phyloP scores from a whole-genome alignment of 2,797 vertebrate genomes.

The Esox lucius region DNA sequence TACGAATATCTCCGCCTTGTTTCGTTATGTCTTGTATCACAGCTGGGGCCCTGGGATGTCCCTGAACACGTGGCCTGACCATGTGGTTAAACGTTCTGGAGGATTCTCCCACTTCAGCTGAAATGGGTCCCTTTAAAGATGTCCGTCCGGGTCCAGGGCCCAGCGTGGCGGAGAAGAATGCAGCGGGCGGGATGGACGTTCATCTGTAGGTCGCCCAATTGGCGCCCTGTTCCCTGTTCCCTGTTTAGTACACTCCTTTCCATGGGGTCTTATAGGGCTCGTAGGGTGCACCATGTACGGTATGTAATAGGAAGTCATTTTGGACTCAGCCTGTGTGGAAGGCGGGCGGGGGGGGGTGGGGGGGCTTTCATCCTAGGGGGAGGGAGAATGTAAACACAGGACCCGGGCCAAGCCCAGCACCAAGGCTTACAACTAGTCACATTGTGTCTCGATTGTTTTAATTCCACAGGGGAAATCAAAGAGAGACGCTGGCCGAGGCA shows the following conservation, averaged over 20 bases:
- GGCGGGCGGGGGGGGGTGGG: conserved; percentile 37
- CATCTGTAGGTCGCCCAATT: conserved; percentile 16
- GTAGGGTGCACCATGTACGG: background rate
- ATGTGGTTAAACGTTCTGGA: background rate
- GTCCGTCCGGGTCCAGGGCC: conserved; percentile 53
- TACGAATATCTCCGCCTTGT: background rate
- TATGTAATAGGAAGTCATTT: background rate
- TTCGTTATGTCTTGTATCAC: background rate
- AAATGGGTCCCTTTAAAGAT: conserved; percentile 70
- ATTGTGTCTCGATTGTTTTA: conserved; percentile 56
- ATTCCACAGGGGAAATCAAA: conserved; percentile 28
- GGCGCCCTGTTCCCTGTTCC: too few relatives aligned
- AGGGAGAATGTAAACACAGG: conserved; percentile 93
- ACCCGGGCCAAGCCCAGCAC: conserved; percentile 71
- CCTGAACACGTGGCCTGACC: background rate
- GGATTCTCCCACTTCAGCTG: background rate
- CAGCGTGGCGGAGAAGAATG: conserved; percentile 72
- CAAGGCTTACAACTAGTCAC: conserved; percentile 45
- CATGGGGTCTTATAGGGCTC: too few relatives aligned
- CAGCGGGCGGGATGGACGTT: too few relatives aligned
- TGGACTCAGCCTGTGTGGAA: conserved; percentile 60
- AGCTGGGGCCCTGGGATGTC: background rate
- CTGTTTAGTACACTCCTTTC: too few relatives aligned
- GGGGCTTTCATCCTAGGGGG: conserved; percentile 86
- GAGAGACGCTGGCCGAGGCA: background rate